These are phyloP conservation scores for Cherax quadricarinatus DNA, from an alignment of 1,140 invertebrate genomes.

Conservation along the genomic window DNA sequence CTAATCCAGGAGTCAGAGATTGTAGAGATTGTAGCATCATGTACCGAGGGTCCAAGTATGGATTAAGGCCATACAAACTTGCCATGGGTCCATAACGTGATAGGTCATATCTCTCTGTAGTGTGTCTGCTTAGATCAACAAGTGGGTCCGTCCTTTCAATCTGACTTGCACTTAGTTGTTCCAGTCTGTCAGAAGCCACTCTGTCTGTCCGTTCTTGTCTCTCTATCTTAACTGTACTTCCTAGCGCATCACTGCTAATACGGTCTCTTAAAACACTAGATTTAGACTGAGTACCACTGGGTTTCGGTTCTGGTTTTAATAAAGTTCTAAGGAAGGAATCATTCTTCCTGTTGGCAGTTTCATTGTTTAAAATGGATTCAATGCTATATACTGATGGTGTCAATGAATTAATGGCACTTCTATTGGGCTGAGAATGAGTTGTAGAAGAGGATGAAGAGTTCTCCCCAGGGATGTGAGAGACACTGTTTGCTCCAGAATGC, in stretches of 20 bases:
- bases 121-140: constrained; percentile 36
- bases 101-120: constrained; percentile 50
- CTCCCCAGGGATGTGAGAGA: constrained; percentile 46
- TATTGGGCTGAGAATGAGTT: constrained; percentile 21
- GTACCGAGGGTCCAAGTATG: constrained; percentile 53
- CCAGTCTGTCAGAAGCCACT: constrained; percentile 16
- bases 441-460: constrained; percentile 41
- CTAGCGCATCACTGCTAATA: neutral
- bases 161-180: constrained; percentile 19
- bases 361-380: constrained; percentile 62
- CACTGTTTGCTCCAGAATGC: constrained; percentile 40
- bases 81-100: constrained; percentile 55
- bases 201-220: constrained; percentile 45
- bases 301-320: constrained; percentile 53
- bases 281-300: constrained; percentile 53
- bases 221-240: constrained; percentile 43
- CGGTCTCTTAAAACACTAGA: constrained; percentile 50
- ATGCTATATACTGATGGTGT: constrained; percentile 65
- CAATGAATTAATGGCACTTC: constrained; percentile 57
- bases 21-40: constrained; percentile 61
- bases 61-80: constrained; percentile 45
- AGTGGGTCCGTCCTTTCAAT: constrained; percentile 40
- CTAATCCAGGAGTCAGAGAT: constrained; percentile 48
- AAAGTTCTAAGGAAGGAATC: constrained; percentile 65
- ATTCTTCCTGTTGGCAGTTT: constrained; percentile 56